Percentiles rank a stretch among this genome's conserved stretches.
Evolutionary conservation across 2,113 vertebrate species (phyloP).

Genomic region (Procavia capensis): DNA sequence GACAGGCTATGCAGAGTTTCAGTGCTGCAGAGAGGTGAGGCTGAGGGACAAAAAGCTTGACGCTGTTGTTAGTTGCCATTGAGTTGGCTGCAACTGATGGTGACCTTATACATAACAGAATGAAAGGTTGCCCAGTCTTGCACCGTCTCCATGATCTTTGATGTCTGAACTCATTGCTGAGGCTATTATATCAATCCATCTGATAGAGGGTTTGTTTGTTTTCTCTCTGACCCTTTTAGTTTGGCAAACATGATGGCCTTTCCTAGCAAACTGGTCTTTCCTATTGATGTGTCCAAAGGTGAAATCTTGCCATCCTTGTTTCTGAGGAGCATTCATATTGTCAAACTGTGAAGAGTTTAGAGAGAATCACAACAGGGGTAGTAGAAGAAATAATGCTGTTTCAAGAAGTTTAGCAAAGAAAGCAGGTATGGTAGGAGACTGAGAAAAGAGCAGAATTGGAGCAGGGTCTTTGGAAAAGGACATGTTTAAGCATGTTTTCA

Average conservation of each 20-base stretch:
- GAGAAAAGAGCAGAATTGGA: background rate
- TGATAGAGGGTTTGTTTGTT: background rate
- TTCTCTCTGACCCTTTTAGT: background rate
- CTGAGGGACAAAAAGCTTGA: background rate
- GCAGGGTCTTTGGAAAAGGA: background rate
- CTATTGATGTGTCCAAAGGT: background rate
- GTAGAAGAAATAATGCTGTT: background rate
- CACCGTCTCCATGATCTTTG: background rate
- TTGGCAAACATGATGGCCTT: background rate
- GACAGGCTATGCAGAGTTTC: background rate
- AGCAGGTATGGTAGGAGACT: background rate
- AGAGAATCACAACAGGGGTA: background rate
- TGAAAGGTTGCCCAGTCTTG: background rate
- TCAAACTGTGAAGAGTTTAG: background rate
- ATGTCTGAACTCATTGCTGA: background rate
- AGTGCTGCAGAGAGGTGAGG: background rate
- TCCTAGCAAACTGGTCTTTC: background rate
- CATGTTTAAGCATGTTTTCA: background rate
- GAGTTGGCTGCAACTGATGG: background rate
- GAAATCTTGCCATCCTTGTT: background rate
- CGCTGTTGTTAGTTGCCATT: background rate
- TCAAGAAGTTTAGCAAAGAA: background rate
- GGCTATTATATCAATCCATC: background rate
- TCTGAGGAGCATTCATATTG: background rate
- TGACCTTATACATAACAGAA: too few relatives aligned